Evolutionary conservation across 2,888 invertebrate genomes (phyloP).

Genomic region (Endomychus coccineus): DNA sequence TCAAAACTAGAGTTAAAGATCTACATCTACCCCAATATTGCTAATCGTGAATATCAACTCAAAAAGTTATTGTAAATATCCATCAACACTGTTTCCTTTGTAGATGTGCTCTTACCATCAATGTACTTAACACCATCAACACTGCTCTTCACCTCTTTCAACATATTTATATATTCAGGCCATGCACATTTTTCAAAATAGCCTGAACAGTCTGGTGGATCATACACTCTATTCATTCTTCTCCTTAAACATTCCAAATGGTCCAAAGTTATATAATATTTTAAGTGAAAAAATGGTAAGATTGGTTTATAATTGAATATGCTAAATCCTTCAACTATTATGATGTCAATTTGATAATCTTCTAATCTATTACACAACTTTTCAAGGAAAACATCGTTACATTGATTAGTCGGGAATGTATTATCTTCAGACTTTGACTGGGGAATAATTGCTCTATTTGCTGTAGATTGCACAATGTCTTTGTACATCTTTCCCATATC

Average conservation of each 20-base stretch:
- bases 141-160: conserved; percentile 39
- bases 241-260: conserved; percentile 61
- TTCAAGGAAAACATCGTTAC: not conserved
- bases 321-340: conserved; percentile 72
- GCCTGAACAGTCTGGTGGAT: conserved; percentile 76
- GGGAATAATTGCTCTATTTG: conserved; percentile 14
- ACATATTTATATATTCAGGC: conserved; percentile 68
- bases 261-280: conserved; percentile 66
- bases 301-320: conserved; percentile 63
- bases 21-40: too few relatives aligned
- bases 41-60: too few relatives aligned
- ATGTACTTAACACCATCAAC: conserved; percentile 2
- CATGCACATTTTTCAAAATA: conserved; percentile 85
- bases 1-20: too few relatives aligned
- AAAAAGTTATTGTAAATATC: too few relatives aligned
- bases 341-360: conserved; percentile 34
- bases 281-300: conserved; percentile 58
- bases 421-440: not conserved
- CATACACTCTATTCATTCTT: conserved; percentile 53
- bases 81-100: too few relatives aligned
- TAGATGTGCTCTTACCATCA: too few relatives aligned
- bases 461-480: conserved; percentile 49
- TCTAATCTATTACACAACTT: conserved; percentile 18
- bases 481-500: conserved; percentile 64
- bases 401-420: not conserved